Evolutionary conservation across 1,140 invertebrate genomes (phyloP), one percentile per base, ranked within the genome.

Genomic region (Berghia stephanieae): DNA sequence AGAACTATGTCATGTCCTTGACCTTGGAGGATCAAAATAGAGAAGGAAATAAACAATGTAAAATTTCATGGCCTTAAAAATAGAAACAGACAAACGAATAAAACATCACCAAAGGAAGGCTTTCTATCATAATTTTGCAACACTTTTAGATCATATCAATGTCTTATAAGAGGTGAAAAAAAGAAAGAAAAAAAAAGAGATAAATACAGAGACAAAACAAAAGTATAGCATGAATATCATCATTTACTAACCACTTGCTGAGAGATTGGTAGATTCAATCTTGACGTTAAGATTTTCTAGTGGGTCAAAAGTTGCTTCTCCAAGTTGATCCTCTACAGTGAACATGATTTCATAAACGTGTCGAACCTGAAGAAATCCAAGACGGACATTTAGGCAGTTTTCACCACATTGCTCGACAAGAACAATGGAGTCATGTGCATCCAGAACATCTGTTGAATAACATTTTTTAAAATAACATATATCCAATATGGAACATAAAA

Each of bases 311-410:
- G 16, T 80, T 0, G 85, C 42, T 44, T 86, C 83, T 13, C 81
- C 81, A 36, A 85, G 71, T 24, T 80, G 68, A 77, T 86, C 84
- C 27, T 79, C 43, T 13, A 86, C 82, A 21, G 52, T 74, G 70
- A 86, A 82, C 38, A 43, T 73, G 42, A 86, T 75, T 52, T 84
- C 75, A 71, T 86, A 86, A 40, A 79, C 72, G 69, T 85, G 84
- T 6, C 79, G 70, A 16, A 84, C 72, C 60, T 85, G 82, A 21
- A 86, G 78, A 71, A 86, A 86, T 3, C 85, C 85, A n/a, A 86
- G 79, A 67, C 85, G 81, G 2, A 85, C 84, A 46, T 80, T 79
- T 27, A 77, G 55, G 2, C 68, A 60, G n/a, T 49, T 42, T 24
- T 78, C 75, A 16, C 69, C 57, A 16, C 10, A 5, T 77, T 57